phyloP scores from a whole-genome alignment of 2,113 vertebrate species.

The Bagarius yarrelli region DNA sequence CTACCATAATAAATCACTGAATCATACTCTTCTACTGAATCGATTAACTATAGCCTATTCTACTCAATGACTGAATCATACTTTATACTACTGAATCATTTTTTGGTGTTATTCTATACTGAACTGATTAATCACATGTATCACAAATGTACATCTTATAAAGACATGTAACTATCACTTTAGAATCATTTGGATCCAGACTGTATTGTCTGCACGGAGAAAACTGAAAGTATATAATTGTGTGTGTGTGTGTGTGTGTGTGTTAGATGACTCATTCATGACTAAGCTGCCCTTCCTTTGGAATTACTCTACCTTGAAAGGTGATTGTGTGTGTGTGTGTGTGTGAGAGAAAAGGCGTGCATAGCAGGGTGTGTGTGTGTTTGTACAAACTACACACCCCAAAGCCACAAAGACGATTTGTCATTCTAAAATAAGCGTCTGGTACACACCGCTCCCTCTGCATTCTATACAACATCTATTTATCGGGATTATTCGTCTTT shows the following conservation, averaged over 20 bases:
- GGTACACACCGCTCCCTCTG: background rate
- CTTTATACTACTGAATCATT: no score
- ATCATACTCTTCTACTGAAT: background rate
- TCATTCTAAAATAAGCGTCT: slow-evolving; percentile 15
- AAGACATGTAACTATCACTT: background rate
- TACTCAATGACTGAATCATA: no score
- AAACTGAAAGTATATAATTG: background rate
- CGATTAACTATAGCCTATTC: no score
- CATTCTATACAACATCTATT: background rate
- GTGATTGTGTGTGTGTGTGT: slow-evolving; percentile 7
- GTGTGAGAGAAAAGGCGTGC: background rate
- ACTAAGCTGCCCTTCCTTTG: slow-evolving; percentile 29
- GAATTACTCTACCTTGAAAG: slow-evolving; percentile 10
- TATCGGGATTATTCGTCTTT: background rate
- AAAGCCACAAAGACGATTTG: slow-evolving; percentile 8
- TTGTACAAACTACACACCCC: slow-evolving; percentile 13
- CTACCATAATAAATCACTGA: background rate
- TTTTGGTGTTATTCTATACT: background rate
- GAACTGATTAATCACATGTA: background rate
- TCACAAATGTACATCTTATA: background rate
- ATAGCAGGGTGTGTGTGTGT: slow-evolving; percentile 19
- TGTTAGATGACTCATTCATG: slow-evolving; percentile 45
- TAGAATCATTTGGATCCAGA: background rate
- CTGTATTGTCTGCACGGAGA: background rate
- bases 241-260: slow-evolving; percentile 12